Conservation (phyloP, 2,797 vertebrate species). For the Protonibea diacanthus region DNA sequence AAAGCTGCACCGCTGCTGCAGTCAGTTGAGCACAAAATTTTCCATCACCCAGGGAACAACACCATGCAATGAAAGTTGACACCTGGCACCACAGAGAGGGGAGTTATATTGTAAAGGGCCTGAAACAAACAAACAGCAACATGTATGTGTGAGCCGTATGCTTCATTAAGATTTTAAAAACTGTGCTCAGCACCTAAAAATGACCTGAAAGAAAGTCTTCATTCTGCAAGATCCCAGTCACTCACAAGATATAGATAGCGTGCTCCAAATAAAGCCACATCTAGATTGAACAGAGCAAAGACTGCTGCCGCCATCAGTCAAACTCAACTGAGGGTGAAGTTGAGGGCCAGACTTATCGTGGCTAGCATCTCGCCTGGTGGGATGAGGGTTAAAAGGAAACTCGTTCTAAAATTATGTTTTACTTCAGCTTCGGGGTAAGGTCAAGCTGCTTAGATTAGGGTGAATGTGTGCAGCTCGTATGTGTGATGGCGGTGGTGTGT, state of each 20-base stretch:
- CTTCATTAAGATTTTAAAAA: conserved; percentile 5
- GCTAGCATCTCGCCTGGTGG: conserved; percentile 30
- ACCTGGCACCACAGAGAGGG: neutral
- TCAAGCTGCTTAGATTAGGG: conserved; percentile 66
- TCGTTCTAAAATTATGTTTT: conserved; percentile 57
- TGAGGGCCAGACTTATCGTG: conserved; percentile 30
- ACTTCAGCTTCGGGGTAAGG: conserved; percentile 55
- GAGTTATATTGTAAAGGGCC: neutral
- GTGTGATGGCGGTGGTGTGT: conserved; percentile 18
- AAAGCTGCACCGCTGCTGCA: conserved; percentile 25
- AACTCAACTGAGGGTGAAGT: conserved; percentile 26
- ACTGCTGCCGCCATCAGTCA: conserved; percentile 35
- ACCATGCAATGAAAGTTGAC: conserved; percentile 2
- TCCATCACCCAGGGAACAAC: conserved; percentile 3
- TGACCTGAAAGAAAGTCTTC: neutral
- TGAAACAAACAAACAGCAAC: conserved; percentile 5
- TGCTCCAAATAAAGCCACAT: conserved; percentile 7
- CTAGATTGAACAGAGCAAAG: conserved; percentile 1
- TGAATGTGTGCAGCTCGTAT: conserved; percentile 35
- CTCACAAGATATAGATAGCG: neutral
- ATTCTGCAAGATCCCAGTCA: neutral
- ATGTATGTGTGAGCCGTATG: neutral
- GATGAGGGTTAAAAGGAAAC: conserved; percentile 64
- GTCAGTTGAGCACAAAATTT: conserved; percentile 19
- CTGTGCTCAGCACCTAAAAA: neutral